Base-by-base conservation (phyloP, 2,797 vertebrate species). In the Xyrichtys novacula region DNA sequence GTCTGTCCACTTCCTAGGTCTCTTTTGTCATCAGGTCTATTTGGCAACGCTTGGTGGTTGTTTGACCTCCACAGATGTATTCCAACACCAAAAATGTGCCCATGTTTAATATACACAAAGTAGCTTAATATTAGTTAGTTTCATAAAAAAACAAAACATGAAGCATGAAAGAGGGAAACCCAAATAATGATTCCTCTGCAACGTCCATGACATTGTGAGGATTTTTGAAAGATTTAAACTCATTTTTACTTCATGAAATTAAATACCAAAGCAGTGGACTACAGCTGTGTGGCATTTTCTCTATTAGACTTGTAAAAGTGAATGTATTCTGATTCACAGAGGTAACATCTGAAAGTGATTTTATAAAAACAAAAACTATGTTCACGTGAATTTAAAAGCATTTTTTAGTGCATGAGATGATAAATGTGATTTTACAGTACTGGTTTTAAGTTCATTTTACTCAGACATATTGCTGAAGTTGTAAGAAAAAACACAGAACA, bases 281-380 rank as follows among this genome's bases (percentile, higher is more conserved):
- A 53, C n/a, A 54, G 54, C 59, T 59, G 42, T 28, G 42, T 25
- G 46, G 28, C 12, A 40, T 59, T 66, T 57, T 52, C 38, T 19
- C 36, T 44, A 54, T 12, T 20, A 44, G 20, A 54, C 73, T 83
- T 83, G n/a, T n/a, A 77, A 65, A 80, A 53, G 65, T 75, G 66
- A 74, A 52, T 39, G 48, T 65, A 46, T 78, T 78, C 59, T 66
- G 42, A 52, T 26, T 3, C 25, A 76, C 11, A 39, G 25, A 43
- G 47, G 56, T 58, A 36, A 76, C 65, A 83, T 76, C 53, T 81
- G 70, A 80, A 68, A 65, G 43, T 68, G 39, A 76, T 71, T 36
- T 6, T 63, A 65, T 29, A 39, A 52, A n/a, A n/a, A n/a, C n/a
- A n/a, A n/a, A n/a, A n/a, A n/a, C n/a, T n/a, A n/a, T n/a, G n/a